Evolutionary conservation across 1,140 invertebrate species (phyloP).

Genomic region (Drosophila hydei): DNA sequence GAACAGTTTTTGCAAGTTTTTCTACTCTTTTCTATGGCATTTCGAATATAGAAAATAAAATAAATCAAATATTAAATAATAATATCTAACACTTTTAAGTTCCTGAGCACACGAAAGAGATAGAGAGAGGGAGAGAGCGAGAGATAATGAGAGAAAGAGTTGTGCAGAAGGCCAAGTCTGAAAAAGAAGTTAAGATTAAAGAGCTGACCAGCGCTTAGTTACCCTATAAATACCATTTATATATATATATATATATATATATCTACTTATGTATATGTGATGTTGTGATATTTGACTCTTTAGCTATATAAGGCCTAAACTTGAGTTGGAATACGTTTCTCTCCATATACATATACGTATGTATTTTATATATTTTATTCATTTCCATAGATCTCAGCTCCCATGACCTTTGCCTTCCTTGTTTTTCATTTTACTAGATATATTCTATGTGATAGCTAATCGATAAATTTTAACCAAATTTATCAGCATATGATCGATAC

Average conservation of each 20-base stretch:
- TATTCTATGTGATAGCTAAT: too few species aligned
- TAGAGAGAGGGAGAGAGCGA: slow-evolving; percentile 9
- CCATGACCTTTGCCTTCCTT: too few species aligned
- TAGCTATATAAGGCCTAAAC: slow-evolving; percentile 39
- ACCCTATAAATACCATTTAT: slow-evolving; percentile 16
- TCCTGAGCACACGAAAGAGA: slow-evolving; percentile 32
- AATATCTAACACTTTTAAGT: slow-evolving; percentile 30
- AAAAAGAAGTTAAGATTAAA: slow-evolving; percentile 21
- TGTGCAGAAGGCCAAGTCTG: slow-evolving; percentile 54
- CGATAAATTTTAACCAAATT: too few species aligned
- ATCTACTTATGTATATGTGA: slow-evolving; percentile 41
- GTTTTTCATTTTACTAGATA: too few species aligned
- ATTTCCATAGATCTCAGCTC: too few species aligned
- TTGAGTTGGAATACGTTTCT: slow-evolving; percentile 11
- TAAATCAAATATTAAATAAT: slow-evolving; percentile 2
- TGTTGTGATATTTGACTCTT: slow-evolving; percentile 53
- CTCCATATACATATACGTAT: slow-evolving; percentile 6
- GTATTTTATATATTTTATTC: too few species aligned
- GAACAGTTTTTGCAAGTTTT: slow-evolving; percentile 17
- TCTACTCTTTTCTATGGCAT: slow-evolving; percentile 47
- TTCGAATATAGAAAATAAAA: slow-evolving; percentile 17
- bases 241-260: slow-evolving; percentile 16
- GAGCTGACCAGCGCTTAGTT: slow-evolving; percentile 12
- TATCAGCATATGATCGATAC: too few species aligned
- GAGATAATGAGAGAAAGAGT: slow-evolving; percentile 11